Conservation (phyloP, 2,888 invertebrate genomes). For the Macropis europaea region DNA sequence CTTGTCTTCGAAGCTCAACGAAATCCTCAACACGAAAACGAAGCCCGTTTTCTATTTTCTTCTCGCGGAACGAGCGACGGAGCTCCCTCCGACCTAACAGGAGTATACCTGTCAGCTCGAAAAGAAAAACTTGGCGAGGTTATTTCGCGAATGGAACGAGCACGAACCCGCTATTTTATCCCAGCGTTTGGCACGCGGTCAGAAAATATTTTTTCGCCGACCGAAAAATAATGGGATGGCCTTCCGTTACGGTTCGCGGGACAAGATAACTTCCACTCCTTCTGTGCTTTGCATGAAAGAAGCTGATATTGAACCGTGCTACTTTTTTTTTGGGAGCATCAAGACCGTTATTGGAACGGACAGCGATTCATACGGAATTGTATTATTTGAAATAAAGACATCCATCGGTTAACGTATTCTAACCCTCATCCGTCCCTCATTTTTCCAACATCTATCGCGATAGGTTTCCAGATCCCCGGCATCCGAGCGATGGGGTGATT, state of each 20-base stretch:
- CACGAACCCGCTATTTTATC: constrained; percentile 8
- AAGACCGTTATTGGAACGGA: too few species aligned
- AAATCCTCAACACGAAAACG: too few species aligned
- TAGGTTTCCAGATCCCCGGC: too few species aligned
- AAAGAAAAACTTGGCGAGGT: constrained; percentile 13
- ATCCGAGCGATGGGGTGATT: too few species aligned
- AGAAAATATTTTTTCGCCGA: not conserved
- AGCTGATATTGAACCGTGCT: not conserved
- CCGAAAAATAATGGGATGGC: not conserved
- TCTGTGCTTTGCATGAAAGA: not conserved
- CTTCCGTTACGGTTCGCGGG: not conserved
- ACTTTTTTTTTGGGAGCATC: too few species aligned
- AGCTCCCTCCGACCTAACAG: not conserved
- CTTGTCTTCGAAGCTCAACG: too few species aligned
- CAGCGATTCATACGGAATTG: too few species aligned
- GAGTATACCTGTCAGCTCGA: too few species aligned
- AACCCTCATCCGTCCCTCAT: too few species aligned
- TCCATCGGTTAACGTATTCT: not conserved
- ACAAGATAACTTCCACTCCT: not conserved
- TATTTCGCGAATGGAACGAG: constrained; percentile 21
- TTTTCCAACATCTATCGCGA: too few species aligned
- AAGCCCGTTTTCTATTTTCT: too few species aligned
- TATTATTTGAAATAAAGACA: not conserved
- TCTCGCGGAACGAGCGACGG: too few species aligned
- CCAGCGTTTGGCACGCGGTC: constrained; percentile 22